Evolutionary conservation across 2,113 vertebrate species (phyloP), one percentile per base, ranked within the genome.

Genomic region (Ochotona princeps): DNA sequence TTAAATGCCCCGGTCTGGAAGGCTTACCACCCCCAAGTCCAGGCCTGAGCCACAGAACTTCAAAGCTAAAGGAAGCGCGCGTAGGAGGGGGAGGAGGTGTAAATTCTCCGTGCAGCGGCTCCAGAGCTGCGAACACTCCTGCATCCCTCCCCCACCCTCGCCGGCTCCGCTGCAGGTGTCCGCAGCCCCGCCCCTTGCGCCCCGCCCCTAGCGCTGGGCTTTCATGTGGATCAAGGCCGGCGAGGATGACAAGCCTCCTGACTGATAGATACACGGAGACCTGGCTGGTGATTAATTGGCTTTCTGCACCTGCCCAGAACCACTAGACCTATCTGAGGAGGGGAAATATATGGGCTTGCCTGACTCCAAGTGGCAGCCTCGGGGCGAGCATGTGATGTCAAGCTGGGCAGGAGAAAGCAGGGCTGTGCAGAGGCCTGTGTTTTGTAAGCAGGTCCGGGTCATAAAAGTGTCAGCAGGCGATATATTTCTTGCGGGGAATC

Each of bases 241-340:
- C 3, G 96, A 98, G 96, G 98, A 98, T 98, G 98, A 98, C 98
- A 98, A 94, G 94, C 57, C 89, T 95, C 93, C 97, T 97, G 98
- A 98, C 98, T 91, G 98, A 98, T 97, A 97, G 98, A 98, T 97
- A 96, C 96, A 91, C 95, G 65, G 97, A 97, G 96, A 97, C 98
- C 95, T 96, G 87, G 97, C 93, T 97, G 98, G 96, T 98, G 98
- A 98, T 98, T 98, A 98, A 98, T 98, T 97, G 97, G 97, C 98
- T 98, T 98, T 98, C 98, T 96, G 96, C 98, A 98, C 98, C 98
- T 98, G 98, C 96, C 98, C 97, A 97, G 97, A 98, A 97, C 96
- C 97, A 97, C 98, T 97, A 97, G 97, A 96, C 96, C 96, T 95
- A 97, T 97, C 97, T 72, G 95, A 90, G 96, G 93, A 97, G 81